Percentiles rank a stretch among this genome's conserved stretches.
These are phyloP conservation scores for Leuciscus waleckii DNA, from an alignment of 2,797 vertebrate genomes.

Conservation along the genomic window DNA sequence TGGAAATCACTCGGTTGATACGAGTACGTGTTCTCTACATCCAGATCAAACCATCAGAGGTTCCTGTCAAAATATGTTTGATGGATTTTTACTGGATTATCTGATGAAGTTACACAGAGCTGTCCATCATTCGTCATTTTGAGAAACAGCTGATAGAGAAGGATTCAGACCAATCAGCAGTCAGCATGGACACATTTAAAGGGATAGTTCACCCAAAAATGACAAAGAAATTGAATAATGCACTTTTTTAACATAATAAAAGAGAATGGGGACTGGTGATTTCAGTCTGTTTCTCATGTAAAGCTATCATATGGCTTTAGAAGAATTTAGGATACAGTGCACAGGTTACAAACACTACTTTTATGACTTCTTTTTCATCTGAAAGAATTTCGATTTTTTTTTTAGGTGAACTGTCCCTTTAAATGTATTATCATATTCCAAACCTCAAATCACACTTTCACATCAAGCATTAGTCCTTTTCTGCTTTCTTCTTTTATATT, in stretches of 20 bases:
- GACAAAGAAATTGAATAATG: neutral
- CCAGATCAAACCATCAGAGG: constrained; percentile 13
- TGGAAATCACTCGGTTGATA: neutral
- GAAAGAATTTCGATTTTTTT: neutral
- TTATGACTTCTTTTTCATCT: neutral
- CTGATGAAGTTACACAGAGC: constrained; percentile 19
- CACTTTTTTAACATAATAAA: neutral
- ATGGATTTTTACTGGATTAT: constrained; percentile 18
- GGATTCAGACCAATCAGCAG: constrained; percentile 13
- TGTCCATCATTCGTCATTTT: constrained; percentile 34
- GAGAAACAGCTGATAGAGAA: constrained; percentile 5
- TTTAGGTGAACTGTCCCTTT: constrained; percentile 6
- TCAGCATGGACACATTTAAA: constrained; percentile 11
- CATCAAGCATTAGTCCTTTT: neutral
- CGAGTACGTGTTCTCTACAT: neutral
- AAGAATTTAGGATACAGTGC: neutral
- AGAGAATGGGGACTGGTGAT: neutral
- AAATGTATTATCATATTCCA: neutral
- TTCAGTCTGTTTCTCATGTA: neutral
- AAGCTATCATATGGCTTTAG: neutral
- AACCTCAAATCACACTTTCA: neutral
- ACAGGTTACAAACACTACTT: neutral
- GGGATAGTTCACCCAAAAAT: constrained; percentile 9
- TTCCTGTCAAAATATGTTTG: constrained; percentile 24
- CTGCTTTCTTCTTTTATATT: neutral